phyloP scores from a whole-genome alignment of 2,888 invertebrate genomes.

The Netelia inedita region DNA sequence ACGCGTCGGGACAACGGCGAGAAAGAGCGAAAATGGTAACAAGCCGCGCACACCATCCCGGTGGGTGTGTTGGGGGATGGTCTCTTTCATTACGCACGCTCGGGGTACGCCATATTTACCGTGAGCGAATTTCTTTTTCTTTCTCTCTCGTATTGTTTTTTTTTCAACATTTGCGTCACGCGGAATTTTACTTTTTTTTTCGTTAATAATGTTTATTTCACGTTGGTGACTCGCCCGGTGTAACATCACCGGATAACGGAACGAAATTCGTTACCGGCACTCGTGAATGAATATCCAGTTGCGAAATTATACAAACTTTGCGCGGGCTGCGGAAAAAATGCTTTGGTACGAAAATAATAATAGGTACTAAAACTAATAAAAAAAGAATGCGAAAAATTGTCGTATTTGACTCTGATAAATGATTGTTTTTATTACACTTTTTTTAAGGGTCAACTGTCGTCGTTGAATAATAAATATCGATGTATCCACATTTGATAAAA shows the following conservation, averaged over 20 bases:
- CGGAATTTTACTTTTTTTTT: not conserved
- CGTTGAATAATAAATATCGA: no score
- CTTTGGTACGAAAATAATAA: not conserved
- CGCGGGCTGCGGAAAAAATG: not conserved
- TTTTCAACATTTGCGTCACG: not conserved
- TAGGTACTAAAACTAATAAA: not conserved
- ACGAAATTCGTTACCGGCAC: not conserved
- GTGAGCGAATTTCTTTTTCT: not conserved
- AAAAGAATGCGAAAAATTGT: not conserved
- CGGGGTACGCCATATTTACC: not conserved
- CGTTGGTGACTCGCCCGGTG: not conserved
- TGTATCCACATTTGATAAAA: no score
- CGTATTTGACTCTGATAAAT: no score
- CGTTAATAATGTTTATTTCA: not conserved
- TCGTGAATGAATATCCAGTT: not conserved
- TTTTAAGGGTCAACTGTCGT: no score
- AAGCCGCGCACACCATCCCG: constrained; percentile 12
- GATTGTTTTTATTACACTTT: no score
- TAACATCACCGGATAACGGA: not conserved
- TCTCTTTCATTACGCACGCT: constrained; percentile 23
- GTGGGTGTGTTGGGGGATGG: constrained; percentile 12
- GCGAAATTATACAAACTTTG: not conserved
- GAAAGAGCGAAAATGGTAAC: constrained; percentile 39
- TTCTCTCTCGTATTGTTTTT: not conserved
- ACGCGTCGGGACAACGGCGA: constrained; percentile 4